Percentiles rank a stretch among this genome's conserved stretches.
phyloP scores from a whole-genome alignment of 1,140 invertebrate genomes.

The Marisa cornuarietis region DNA sequence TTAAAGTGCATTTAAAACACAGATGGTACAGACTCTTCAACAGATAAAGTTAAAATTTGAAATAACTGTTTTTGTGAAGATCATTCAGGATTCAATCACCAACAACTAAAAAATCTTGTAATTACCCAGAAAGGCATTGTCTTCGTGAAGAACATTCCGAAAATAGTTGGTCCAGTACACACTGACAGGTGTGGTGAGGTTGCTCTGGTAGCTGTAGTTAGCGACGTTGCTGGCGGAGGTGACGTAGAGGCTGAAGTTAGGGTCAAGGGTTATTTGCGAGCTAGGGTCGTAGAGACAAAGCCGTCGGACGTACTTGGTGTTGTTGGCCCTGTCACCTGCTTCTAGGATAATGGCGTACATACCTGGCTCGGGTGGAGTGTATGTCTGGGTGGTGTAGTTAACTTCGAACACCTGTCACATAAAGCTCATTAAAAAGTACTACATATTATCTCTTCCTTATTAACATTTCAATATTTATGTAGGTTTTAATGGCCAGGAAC shows the following conservation, averaged over 20 bases:
- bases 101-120: background rate
- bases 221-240: conserved; percentile 12
- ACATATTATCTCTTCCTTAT: too few species aligned
- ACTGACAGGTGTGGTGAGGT: background rate
- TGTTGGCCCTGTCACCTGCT: conserved; percentile 33
- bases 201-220: conserved; percentile 17
- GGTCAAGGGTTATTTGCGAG: conserved; percentile 81
- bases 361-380: conserved; percentile 23
- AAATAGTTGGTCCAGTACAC: conserved; percentile 36
- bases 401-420: background rate
- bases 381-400: background rate
- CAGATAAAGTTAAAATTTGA: too few species aligned
- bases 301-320: conserved; percentile 27
- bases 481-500: too few species aligned
- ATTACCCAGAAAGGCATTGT: conserved; percentile 23
- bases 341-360: conserved; percentile 39
- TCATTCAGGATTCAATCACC: too few species aligned
- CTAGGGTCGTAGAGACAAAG: conserved; percentile 32
- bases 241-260: conserved; percentile 78
- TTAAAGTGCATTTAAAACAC: too few species aligned
- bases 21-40: too few species aligned
- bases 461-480: too few species aligned
- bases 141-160: conserved; percentile 30
- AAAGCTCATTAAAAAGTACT: too few species aligned
- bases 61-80: too few species aligned